A percentile compares a stretch with the other conserved stretches of the same genome.
phyloP scores from a whole-genome alignment of 2,113 vertebrate genomes.

The Clinocottus analis region DNA sequence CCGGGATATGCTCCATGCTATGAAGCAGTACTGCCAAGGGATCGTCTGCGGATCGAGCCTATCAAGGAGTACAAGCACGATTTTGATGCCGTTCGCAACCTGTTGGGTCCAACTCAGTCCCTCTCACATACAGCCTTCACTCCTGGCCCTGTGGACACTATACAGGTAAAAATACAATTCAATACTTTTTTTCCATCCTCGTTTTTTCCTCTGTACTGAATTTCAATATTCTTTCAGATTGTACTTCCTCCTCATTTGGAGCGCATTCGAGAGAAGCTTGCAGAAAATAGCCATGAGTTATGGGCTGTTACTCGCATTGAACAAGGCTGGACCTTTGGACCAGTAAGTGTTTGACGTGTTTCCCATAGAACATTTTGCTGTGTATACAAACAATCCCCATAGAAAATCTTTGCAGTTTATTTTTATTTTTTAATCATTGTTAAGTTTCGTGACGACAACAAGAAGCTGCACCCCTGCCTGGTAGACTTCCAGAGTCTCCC shows the following conservation, averaged over 20 bases:
- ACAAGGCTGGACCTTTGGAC: constrained; percentile 95
- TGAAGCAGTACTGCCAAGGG: constrained; percentile 90
- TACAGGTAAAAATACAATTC: constrained; percentile 84
- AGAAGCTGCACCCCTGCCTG: constrained; percentile 91
- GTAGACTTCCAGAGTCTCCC: constrained; percentile 91
- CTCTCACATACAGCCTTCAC: constrained; percentile 92
- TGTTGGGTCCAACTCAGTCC: constrained; percentile 91
- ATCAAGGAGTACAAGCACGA: constrained; percentile 95
- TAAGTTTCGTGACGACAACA: constrained; percentile 93
- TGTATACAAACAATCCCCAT: background rate
- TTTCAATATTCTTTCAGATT: constrained; percentile 82
- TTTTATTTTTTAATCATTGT: constrained; percentile 5
- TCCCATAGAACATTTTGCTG: background rate
- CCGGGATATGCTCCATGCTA: constrained; percentile 91
- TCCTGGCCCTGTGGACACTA: constrained; percentile 92
- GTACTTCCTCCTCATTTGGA: constrained; percentile 96
- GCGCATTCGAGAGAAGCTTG: constrained; percentile 94
- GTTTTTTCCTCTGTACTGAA: constrained; percentile 1
- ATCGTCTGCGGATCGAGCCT: constrained; percentile 88
- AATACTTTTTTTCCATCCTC: background rate
- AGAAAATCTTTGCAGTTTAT: background rate
- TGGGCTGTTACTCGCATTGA: constrained; percentile 98
- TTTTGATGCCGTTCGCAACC: constrained; percentile 84
- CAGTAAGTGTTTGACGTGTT: constrained; percentile 77
- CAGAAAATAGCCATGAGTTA: constrained; percentile 97